Conservation (phyloP, 2,797 vertebrate genomes). For the Eleutherodactylus coqui region DNA sequence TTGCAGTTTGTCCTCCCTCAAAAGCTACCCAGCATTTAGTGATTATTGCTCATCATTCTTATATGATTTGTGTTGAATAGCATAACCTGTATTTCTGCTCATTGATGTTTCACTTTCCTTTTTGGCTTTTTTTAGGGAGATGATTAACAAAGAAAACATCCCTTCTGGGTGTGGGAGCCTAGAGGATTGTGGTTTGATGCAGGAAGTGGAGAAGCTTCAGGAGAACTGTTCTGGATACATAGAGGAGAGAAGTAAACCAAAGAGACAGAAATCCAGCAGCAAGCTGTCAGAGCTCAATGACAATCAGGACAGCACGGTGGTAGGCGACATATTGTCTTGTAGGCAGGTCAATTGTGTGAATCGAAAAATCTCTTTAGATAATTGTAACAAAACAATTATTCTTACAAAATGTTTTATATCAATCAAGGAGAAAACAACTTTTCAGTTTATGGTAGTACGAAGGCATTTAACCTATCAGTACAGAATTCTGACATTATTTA, state of each 20-base stretch:
- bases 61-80: not conserved
- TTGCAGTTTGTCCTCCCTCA: not conserved
- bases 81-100: not conserved
- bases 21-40: not conserved
- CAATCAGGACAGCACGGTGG: conserved; percentile 80
- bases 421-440: too few relatives aligned
- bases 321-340: conserved; percentile 75
- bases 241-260: conserved; percentile 78
- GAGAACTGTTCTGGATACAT: conserved; percentile 71
- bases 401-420: too few relatives aligned
- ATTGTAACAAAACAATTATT: too few relatives aligned
- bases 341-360: not conserved
- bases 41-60: not conserved
- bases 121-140: conserved; percentile 70
- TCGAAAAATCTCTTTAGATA: too few relatives aligned
- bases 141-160: conserved; percentile 91
- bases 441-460: too few relatives aligned
- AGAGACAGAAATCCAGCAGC: conserved; percentile 82
- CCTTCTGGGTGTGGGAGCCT: conserved; percentile 75
- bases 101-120: not conserved
- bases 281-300: conserved; percentile 79
- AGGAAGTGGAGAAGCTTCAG: conserved; percentile 75
- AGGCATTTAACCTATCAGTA: too few relatives aligned
- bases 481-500: too few relatives aligned
- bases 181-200: conserved; percentile 75